phyloP scores from a whole-genome alignment of 2,888 invertebrate species.

The Ormia ochracea region DNA sequence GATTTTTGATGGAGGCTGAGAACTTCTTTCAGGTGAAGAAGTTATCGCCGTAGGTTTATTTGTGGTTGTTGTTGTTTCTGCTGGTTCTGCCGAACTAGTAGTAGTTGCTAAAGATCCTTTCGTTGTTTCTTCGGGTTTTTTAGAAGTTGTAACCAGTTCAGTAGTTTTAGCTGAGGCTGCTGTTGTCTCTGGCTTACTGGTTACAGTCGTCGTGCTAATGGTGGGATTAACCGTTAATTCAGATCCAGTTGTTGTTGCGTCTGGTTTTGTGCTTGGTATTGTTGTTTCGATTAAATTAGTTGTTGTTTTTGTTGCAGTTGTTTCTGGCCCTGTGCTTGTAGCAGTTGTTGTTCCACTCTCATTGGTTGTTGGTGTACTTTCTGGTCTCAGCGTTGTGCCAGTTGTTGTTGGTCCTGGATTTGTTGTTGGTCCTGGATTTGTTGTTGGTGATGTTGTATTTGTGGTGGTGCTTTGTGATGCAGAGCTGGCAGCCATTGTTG shows the following conservation, averaged over 20 bases:
- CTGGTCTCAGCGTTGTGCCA: neutral
- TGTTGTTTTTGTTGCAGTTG: neutral
- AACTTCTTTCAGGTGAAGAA: neutral
- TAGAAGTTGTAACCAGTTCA: neutral
- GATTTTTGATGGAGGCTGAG: neutral
- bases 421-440: neutral
- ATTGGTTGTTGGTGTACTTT: neutral
- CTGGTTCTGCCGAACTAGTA: no score
- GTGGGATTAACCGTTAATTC: no score
- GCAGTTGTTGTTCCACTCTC: neutral
- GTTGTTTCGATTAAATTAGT: neutral
- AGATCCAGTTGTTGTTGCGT: neutral
- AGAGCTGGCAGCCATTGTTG: neutral
- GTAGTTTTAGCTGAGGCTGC: conserved; percentile 8
- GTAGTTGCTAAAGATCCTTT: no score
- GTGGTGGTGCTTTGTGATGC: no score
- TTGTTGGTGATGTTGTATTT: neutral
- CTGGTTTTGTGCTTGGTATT: neutral
- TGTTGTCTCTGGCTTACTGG: neutral
- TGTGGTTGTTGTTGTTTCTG: neutral
- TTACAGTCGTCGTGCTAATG: neutral
- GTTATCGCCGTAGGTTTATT: conserved; percentile 4
- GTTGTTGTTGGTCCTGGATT: neutral
- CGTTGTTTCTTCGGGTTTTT: no score
- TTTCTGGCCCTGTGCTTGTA: neutral